Base-by-base conservation (phyloP, 2,888 invertebrate genomes). In the Drymonia ruficornis region DNA sequence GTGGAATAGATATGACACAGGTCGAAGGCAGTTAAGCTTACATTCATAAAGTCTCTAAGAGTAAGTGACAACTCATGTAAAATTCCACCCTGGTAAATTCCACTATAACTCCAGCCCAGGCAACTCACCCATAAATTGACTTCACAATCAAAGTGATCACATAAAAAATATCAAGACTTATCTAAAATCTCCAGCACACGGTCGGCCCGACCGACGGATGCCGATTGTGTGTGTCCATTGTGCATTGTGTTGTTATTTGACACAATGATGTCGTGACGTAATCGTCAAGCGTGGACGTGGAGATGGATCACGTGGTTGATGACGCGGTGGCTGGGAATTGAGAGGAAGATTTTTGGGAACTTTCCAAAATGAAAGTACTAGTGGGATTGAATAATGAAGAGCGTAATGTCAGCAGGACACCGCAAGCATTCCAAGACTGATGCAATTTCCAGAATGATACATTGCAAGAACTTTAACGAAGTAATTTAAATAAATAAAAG, bases 191-290 rank as follows among this genome's bases (percentile, higher is more conserved):
- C 34, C 7, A 9, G 15, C 57, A 48, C 46, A n/a, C 52, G 52
- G 56, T 46, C 53, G 56, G 51, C 45, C 40, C 55, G 29, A 40
- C 48, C 34, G 50, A 55, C 63, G 70, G 67, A 67, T 62, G 57
- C 56, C 55, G 51, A 67, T 70, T 67, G 63, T 70, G 53, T 53
- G 67, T 19, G 44, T 34, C 64, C 62, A 70, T 67, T 40, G 58
- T 56, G 56, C 57, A 51, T 63, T 62, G 55, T 59, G 52, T 56
- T 67, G 52, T 67, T 53, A 47, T 56, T 50, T 45, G 54, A 42
- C 43, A 63, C 70, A 70, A 61, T 65, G 52, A 61, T 60, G 50
- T 43, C 52, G 56, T 64, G 67, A 69, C 63, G 59, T 60, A 36
- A 23, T 15, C 13, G 57, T 23, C 53, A 59, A 57, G 59, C 55